Evolutionary conservation across 1,140 invertebrate species (phyloP), one percentile per base, ranked within the genome.

Genomic region (Procambarus clarkii): DNA sequence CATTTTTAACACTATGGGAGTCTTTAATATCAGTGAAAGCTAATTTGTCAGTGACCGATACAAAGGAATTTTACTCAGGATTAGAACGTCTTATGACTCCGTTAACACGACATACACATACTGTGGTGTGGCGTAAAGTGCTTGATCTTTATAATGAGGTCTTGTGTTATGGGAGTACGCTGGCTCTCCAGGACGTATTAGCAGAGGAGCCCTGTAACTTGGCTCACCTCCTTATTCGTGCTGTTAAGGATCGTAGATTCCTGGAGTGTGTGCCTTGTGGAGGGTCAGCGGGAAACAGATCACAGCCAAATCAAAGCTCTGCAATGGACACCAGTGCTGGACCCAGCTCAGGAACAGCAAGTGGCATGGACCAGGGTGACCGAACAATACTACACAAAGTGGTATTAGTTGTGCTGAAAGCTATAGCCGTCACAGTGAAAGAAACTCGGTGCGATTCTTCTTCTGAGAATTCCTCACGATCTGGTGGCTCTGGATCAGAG

Each of bases 1-100:
- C 97, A 45, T 98, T 98, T 94, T 95, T 98, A 76, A 96, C 97
- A 85, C 94, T 98, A 13, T 98, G 97, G 97, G 97, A 98, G 94
- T 97, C 97, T 91, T 97, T 97, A n/a, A 98, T 98, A 94, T 98
- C 97, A 77, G 97, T 98, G 0, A 98, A 97, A 94, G 97, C 97
- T 18, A 98, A 98, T 95, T 95, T 98, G 45, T 98, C 97, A 44
- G 96, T 98, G 15, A 96, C 97, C 88, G 97, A 98, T 94, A 98
- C 97, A 3, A 97, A 98, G 93, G 96, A 97, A 5, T 98, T 98
- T 94, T 98, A 98, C 94, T 96, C 97, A 34, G 96, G 98, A 93
- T 94, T 98, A 88, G 97, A 98, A 93, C 96, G 96, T 93, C 97
- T 98, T 94, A 97, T 98, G 45, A 95, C 96, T 82, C 95, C 98